Base-by-base conservation (phyloP, 2,113 vertebrate species). In the Naja naja region DNA sequence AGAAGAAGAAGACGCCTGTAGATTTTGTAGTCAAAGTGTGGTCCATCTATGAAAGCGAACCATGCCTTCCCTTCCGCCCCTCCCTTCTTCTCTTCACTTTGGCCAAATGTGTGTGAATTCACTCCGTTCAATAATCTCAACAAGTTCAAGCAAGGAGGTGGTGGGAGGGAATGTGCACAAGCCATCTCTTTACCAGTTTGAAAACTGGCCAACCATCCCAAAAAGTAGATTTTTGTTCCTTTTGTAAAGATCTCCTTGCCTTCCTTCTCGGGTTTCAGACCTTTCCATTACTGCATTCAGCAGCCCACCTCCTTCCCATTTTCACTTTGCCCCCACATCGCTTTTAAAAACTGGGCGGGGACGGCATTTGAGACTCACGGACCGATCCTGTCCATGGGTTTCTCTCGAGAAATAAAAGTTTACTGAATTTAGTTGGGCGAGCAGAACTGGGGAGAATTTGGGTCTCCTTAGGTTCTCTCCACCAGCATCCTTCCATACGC, bases 81-180 rank as follows among this genome's bases (percentile, higher is more conserved):
- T 45, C 39, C 54, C 27, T 87, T 54, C 39, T 53, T 18, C 16
- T 43, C 52, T 4, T 85, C 92, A 5, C 90, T 94, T 92, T 93
- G 94, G 93, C 88, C 92, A 81, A 91, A 86, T 52, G 92, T 94
- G 55, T 7, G 18, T 18, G 54, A 95, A 95, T 23, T 87, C 49
- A 1, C 90, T 86, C 92, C 87, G 22, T 52, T 74, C 25, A 60
- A 91, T 4, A 20, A 49, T 64, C 53, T 45, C 3, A 39, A n/a
- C 1, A 45, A 58, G 11, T 14, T 93, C 69, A 90, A 55, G 54
- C 81, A 7, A 49, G 7, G 43, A 0, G 3, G 56, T 5, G 58
- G 23, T 34, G n/a, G 69, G 88, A 91, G 1, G 34, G 90, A 93
- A 94, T 91, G 22, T 6, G 9, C 11, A 81, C 1, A 9, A 60